Base-by-base conservation (phyloP, 1,140 invertebrate species). In the Trichogramma pretiosum region DNA sequence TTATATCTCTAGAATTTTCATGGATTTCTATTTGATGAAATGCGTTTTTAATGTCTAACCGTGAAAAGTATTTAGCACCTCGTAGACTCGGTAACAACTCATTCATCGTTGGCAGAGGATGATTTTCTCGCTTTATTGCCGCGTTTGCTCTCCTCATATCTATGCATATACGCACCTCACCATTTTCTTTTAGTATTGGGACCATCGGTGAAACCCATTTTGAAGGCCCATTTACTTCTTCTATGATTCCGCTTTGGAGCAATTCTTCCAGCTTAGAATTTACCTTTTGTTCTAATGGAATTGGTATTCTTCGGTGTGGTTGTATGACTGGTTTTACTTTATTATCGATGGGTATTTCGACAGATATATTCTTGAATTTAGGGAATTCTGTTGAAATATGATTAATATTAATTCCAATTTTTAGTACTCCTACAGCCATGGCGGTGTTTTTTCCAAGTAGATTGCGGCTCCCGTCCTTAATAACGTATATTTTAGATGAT, bases 21-120 rank as follows among this genome's bases (percentile, higher is more conserved):
- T 49, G 49, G 5, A 66, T 34, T 48, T 65, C 62, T 11, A 65
- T 11, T 38, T 62, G 60, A 37, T 60, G 55, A 35, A 57, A 63
- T 4, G 57, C 57, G 13, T 58, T 40, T 43, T 54, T 55, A 10
- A 62, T 52, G 36, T 65, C 58, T 3, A 61, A 32, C 49, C 46
- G 54, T 17, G 54, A 53, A 46, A 63, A 64, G 56, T 50, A 26
- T 33, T 56, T 54, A 14, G 58, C 55, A 18, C 56, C 50, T 44
- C 45, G 50, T 3, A 62, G 32, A 40, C 53, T 45, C 36, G 50
- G 35, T 30, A 61, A 32, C 10, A 63, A 30, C 13, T 46, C 19
- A 14, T 60, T 46, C 37, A 62, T 54, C 11, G 54, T 59, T 5
- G 59, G 59, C 9, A 62, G 16, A 36, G 49, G 61, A 33, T 60